phyloP scores from a whole-genome alignment of 2,113 vertebrate species.

The Panurus biarmicus region DNA sequence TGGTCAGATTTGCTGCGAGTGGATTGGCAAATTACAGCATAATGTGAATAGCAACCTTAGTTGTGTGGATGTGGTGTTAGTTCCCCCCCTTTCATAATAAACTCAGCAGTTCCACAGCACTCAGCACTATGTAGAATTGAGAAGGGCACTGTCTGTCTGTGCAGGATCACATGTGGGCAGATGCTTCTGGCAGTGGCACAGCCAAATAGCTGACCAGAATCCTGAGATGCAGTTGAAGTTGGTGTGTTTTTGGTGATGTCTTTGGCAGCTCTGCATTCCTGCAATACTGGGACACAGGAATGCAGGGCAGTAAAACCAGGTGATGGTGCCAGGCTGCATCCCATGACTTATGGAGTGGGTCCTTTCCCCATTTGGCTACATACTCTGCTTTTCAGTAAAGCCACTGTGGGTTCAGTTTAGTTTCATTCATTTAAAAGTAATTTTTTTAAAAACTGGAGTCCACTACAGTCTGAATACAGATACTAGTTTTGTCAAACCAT shows the following conservation, averaged over 20 bases:
- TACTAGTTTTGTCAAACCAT: not conserved
- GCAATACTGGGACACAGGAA: not conserved
- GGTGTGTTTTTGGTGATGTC: not conserved
- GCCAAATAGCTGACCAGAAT: not conserved
- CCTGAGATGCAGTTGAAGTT: not conserved
- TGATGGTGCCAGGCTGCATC: not conserved
- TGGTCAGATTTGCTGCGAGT: not conserved
- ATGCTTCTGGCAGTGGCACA: not conserved
- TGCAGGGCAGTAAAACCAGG: not conserved
- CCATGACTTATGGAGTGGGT: accelerated
- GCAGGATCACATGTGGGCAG: accelerated
- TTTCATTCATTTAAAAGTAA: not conserved
- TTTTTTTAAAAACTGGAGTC: not conserved
- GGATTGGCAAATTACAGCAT: not conserved
- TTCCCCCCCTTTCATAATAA: not conserved
- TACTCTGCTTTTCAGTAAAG: not conserved
- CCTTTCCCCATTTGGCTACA: not conserved
- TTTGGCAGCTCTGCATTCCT: not conserved
- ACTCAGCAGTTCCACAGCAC: not conserved
- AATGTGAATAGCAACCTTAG: not conserved
- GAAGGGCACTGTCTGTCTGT: not conserved
- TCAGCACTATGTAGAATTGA: not conserved
- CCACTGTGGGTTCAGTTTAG: not conserved
- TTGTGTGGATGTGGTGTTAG: not conserved
- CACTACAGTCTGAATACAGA: not conserved